Percentiles rank a stretch among this genome's conserved stretches.
phyloP scores from a whole-genome alignment of 1,140 invertebrate species.

The Drosophila kepulauana region DNA sequence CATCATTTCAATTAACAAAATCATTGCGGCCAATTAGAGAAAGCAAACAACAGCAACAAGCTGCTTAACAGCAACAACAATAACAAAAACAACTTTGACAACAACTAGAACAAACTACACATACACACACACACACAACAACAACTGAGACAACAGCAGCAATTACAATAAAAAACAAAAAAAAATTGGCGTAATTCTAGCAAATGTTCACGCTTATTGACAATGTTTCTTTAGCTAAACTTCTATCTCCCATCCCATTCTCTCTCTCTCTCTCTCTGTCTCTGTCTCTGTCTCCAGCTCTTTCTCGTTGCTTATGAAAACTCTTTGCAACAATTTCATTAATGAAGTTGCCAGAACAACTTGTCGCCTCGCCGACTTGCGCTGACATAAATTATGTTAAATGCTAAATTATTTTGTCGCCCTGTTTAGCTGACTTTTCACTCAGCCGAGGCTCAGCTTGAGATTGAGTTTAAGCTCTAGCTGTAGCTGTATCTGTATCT shows the following conservation, averaged over 20 bases:
- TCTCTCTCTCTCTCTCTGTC: neutral
- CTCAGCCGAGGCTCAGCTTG: neutral
- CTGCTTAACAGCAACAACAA: slow-evolving; percentile 5
- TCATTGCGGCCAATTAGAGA: slow-evolving; percentile 76
- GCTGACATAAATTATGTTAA: slow-evolving; percentile 35
- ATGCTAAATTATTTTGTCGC: slow-evolving; percentile 31
- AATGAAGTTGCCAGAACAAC: slow-evolving; percentile 23
- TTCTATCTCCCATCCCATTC: neutral
- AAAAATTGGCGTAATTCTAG: slow-evolving; percentile 23
- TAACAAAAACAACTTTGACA: slow-evolving; percentile 6
- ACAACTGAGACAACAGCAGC: neutral
- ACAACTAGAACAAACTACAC: slow-evolving; percentile 3
- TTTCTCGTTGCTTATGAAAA: neutral
- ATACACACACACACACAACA: neutral
- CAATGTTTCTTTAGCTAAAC: neutral
- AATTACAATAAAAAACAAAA: slow-evolving; percentile 20
- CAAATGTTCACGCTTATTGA: slow-evolving; percentile 20
- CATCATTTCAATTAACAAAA: slow-evolving; percentile 69
- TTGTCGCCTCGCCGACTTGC: slow-evolving; percentile 1
- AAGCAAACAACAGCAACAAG: slow-evolving; percentile 53
- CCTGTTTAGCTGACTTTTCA: neutral
- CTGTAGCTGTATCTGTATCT: neutral
- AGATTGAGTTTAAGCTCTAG: neutral
- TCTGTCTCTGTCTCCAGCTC: neutral
- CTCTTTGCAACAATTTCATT: slow-evolving; percentile 43